Evolutionary conservation across 2,797 vertebrate genomes (phyloP).

Genomic region (Astyanax mexicanus): DNA sequence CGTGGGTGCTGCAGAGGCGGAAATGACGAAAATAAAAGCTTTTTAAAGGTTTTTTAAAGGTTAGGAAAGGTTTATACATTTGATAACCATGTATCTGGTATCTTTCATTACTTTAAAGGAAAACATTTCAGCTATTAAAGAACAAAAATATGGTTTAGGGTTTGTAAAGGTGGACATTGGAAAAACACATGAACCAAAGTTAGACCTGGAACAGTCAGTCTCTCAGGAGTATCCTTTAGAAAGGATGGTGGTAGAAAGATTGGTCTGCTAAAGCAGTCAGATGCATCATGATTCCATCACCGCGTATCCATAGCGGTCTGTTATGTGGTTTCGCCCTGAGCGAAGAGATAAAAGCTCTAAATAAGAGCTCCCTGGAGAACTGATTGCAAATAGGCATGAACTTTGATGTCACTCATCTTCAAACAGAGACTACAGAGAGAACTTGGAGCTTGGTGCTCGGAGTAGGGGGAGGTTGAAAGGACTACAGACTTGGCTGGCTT

Average conservation of each 20-base stretch:
- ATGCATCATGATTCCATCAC: background rate
- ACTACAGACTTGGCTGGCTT: background rate
- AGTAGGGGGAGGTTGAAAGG: background rate
- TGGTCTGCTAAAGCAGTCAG: constrained; percentile 30
- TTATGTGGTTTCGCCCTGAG: constrained; percentile 15
- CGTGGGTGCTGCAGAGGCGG: no score
- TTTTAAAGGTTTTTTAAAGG: no score
- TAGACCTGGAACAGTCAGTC: background rate
- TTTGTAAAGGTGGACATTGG: no score
- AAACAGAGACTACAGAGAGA: constrained; percentile 18
- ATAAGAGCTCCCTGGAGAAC: constrained; percentile 18
- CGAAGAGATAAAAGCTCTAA: constrained; percentile 19
- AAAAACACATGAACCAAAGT: constrained; percentile 5
- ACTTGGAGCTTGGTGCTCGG: background rate
- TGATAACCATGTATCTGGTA: no score
- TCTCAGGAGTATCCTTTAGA: background rate
- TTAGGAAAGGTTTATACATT: no score
- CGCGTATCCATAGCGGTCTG: background rate
- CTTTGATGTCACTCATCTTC: constrained; percentile 26
- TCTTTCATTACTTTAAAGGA: no score
- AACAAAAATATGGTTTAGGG: no score
- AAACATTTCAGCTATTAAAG: no score
- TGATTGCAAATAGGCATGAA: background rate
- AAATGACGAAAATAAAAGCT: no score
- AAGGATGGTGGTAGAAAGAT: background rate